Evolutionary conservation across 2,888 invertebrate genomes (phyloP), one percentile per base, ranked within the genome.

Genomic region (Caenorhabditis auriculariae): DNA sequence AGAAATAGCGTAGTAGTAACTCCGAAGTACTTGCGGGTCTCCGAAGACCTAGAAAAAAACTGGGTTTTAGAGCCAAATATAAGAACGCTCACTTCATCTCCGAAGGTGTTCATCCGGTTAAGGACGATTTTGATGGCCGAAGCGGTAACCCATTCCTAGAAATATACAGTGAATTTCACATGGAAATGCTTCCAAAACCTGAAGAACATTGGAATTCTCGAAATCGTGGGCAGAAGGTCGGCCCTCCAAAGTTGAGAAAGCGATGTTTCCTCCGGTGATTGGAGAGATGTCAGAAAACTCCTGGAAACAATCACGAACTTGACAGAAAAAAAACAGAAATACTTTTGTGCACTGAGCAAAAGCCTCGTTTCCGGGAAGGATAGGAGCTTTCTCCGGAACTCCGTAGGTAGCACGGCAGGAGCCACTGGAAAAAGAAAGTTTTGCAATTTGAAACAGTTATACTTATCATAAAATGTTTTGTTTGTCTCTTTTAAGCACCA

Each of bases 211-310:
- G 78, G 91, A 93, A 60, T 89, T 88, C 77, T 95, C 95, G 81
- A 95, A 98, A 58, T 89, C 88, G 78, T 89, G 90, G 15, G 93
- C 92, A 5, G 92, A 91, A 0, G 95, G 95, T 69, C 98, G 85
- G 42, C 93, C 76, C 45, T 80, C 80, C 3, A 80, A 66, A 6
- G 80, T 80, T 19, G 80, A 79, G 60, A 76, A 80, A 28, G 80
- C 78, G 46, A 80, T 79, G 48, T 91, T 92, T 19, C 94, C 96
- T 17, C 91, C 93, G 2, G 90, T 89, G 60, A 96, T 84, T 0
- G 96, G 96, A 0, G 94, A 93, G 71, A 98, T 94, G 81, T 96
- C 96, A 4, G 94, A 94, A 84, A 91, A 96, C 82, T 95, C 95
- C 63, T 74, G 50, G 7, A 43, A 44, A 7, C 19, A 23, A 24